Evolutionary conservation across 2,888 invertebrate genomes (phyloP).

Genomic region (Pterobdella sp.): DNA sequence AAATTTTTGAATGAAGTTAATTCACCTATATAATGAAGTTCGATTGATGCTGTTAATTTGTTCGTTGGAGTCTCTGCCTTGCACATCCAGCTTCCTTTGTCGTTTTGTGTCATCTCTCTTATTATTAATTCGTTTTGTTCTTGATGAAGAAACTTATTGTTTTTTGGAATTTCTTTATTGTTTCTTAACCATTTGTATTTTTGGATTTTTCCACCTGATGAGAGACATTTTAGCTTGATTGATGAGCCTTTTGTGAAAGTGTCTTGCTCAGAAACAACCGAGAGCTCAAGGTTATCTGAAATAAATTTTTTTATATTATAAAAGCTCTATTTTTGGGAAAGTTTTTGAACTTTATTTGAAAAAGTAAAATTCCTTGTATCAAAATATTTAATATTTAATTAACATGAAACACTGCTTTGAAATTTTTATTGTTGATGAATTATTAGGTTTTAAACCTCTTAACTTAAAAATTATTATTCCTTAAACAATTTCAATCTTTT

Average conservation of each 20-base stretch:
- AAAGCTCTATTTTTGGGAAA: background rate
- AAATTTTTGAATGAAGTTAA: background rate
- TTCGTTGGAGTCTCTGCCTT: background rate
- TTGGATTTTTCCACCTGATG: background rate
- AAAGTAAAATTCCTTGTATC: too few relatives aligned
- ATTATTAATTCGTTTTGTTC: background rate
- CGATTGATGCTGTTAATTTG: background rate
- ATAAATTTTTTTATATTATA: background rate
- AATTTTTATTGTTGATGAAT: too few relatives aligned
- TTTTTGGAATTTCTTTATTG: background rate
- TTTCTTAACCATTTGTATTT: slow-evolving; percentile 6
- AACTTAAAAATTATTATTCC: too few relatives aligned
- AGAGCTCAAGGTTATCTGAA: background rate
- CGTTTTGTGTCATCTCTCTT: background rate
- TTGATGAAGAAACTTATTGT: background rate
- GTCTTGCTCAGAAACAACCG: background rate
- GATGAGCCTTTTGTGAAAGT: background rate
- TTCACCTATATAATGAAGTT: background rate
- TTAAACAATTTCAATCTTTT: too few relatives aligned
- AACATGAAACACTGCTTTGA: too few relatives aligned
- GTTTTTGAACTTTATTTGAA: background rate
- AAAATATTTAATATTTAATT: too few relatives aligned
- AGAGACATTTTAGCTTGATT: background rate
- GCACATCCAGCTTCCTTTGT: background rate
- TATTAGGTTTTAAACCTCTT: too few relatives aligned